Evolutionary conservation across 2,888 invertebrate species (phyloP).

Genomic region (Ctena decussata): DNA sequence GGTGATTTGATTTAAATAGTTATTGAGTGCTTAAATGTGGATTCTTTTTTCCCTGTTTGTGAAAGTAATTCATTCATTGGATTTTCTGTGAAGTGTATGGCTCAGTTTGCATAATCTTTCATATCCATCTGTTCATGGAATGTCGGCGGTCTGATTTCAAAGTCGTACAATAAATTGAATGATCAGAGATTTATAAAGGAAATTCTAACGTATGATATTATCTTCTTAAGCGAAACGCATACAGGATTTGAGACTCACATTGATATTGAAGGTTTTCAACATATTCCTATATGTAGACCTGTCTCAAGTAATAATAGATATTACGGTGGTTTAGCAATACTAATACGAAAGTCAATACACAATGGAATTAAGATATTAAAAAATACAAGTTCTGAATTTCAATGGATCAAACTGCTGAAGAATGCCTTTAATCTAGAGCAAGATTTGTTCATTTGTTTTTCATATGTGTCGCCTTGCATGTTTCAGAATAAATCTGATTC

Average conservation of each 20-base stretch:
- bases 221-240: not conserved
- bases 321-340: not conserved
- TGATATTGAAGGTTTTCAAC: not conserved
- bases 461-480: not conserved
- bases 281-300: not conserved
- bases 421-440: not conserved
- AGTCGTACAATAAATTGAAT: not conserved
- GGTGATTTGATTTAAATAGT: too few species aligned
- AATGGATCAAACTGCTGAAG: not conserved
- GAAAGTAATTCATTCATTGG: too few species aligned
- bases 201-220: not conserved
- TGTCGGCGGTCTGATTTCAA: not conserved
- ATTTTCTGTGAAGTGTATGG: too few species aligned
- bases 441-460: not conserved
- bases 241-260: not conserved
- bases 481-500: slow-evolving; percentile 1
- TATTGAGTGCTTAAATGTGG: too few species aligned
- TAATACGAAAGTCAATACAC: not conserved
- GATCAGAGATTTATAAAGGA: not conserved
- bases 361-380: not conserved
- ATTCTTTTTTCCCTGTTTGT: too few species aligned
- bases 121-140: slow-evolving; percentile 13
- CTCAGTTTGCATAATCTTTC: not conserved
- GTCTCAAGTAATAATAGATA: not conserved
- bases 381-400: not conserved